Evolutionary conservation across 2,888 invertebrate genomes (phyloP), one percentile per base, ranked within the genome.

Genomic region (Lydus trimaculatus): DNA sequence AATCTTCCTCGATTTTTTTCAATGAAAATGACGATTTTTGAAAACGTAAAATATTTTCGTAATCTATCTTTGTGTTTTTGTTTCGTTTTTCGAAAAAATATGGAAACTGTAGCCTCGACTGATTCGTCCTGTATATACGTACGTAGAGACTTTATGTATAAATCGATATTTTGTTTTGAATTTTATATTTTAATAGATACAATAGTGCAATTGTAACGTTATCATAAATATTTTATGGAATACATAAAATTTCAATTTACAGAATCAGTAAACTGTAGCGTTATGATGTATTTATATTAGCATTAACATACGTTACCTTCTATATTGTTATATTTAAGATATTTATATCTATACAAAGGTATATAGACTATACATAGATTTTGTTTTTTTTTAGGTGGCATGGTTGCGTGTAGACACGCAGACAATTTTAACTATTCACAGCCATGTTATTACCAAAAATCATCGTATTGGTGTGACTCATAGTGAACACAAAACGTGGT

Each of bases 331-430:
- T 11, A 20, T 48, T 20, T 48, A 48, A 48, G 9, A 20, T 48
- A 48, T 48, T 23, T 48, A 48, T 20, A 20, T 17, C 8, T n/a
- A 39, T 20, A 20, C 6, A n/a, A 4, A n/a, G 13, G 39, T n/a
- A n/a, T n/a, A 39, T 15, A 15, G 33, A 11, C 39, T 17, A 23
- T 20, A 48, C 9, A 48, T 31, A 31, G 31, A 36, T 20, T 23
- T 36, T 15, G 25, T 28, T 56, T 56, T 69, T 65, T 86, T 85
- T 20, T 84, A 95, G 95, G 93, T 95, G 31, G 96, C 96, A 71
- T 96, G 95, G 95, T 85, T 96, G 60, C 89, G 94, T 56, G 95
- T 96, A 61, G 95, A 96, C 84, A 96, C 95, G 9, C 96, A 96
- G 86, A 96, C 96, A 7, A 95, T 96, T 76, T 88, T 96, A 75